phyloP scores from a whole-genome alignment of 2,113 vertebrate genomes.

The Limanda limanda region DNA sequence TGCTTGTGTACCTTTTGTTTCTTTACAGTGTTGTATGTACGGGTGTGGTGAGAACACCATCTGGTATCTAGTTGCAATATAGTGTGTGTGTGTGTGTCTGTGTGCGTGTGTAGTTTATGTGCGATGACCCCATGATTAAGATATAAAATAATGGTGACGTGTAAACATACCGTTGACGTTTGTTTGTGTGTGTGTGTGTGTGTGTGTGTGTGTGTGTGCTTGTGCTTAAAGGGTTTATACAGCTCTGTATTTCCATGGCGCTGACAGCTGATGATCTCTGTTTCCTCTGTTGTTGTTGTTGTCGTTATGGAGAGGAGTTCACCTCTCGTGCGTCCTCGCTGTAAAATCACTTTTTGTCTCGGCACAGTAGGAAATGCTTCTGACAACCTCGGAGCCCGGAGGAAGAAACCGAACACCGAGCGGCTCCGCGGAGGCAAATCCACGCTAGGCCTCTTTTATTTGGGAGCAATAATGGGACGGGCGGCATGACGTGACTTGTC shows the following conservation, averaged over 20 bases:
- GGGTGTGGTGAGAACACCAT: slow-evolving; percentile 1
- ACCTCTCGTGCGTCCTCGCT: slow-evolving; percentile 14
- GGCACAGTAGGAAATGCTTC: slow-evolving; percentile 58
- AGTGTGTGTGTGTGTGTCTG: not conserved
- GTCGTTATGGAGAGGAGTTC: slow-evolving; percentile 39
- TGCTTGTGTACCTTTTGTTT: slow-evolving; percentile 3
- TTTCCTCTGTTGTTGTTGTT: slow-evolving; percentile 24
- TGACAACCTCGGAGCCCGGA: slow-evolving; percentile 57
- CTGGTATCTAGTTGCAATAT: not conserved
- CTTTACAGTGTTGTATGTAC: not conserved
- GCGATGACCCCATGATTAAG: not conserved
- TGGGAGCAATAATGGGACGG: slow-evolving; percentile 60
- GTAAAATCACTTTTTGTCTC: slow-evolving; percentile 35
- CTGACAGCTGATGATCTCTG: slow-evolving; percentile 36
- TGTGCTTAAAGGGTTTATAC: slow-evolving; percentile 9
- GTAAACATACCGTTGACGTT: not conserved
- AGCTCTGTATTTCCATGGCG: slow-evolving; percentile 22
- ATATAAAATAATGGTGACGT: not conserved
- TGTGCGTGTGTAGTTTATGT: not conserved
- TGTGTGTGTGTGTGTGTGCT: not conserved
- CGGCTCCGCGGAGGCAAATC: slow-evolving; percentile 41
- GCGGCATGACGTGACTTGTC: slow-evolving; percentile 73
- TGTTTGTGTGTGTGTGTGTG: not conserved
- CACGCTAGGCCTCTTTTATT: slow-evolving; percentile 64
- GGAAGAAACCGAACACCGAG: slow-evolving; percentile 51